Conservation (phyloP, 1,140 invertebrate genomes). For the Drosophila azteca region DNA sequence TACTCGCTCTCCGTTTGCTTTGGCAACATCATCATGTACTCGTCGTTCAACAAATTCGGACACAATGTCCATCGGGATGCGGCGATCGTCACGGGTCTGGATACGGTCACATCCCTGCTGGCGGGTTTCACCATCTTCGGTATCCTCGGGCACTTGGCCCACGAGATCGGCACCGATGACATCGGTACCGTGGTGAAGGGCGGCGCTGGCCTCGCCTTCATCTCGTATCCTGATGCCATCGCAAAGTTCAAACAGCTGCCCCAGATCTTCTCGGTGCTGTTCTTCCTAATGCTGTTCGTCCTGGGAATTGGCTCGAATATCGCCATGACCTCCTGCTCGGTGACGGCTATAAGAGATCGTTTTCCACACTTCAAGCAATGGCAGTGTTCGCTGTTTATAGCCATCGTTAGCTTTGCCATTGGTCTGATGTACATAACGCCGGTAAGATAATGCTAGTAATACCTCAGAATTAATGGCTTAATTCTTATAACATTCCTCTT, state of each 20-base stretch:
- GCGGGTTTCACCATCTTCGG: conserved; percentile 95
- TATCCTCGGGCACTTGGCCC: conserved; percentile 90
- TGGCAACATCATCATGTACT: conserved; percentile 92
- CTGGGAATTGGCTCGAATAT: conserved; percentile 91
- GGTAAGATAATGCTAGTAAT: conserved; percentile 84
- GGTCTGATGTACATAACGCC: conserved; percentile 91
- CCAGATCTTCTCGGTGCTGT: conserved; percentile 93
- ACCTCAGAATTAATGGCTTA: too few relatives aligned
- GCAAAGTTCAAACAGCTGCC: conserved; percentile 91
- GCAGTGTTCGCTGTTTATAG: conserved; percentile 85
- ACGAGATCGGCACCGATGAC: conserved; percentile 86
- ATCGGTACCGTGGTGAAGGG: conserved; percentile 86
- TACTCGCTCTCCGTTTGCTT: conserved; percentile 93
- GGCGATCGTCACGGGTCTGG: conserved; percentile 89
- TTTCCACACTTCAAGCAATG: conserved; percentile 87
- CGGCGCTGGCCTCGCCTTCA: conserved; percentile 91
- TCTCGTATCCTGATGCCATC: conserved; percentile 95
- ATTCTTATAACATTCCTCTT: background rate
- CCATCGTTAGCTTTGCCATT: conserved; percentile 86
- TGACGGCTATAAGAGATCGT: conserved; percentile 89
- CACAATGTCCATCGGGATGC: conserved; percentile 93
- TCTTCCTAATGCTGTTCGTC: conserved; percentile 95
- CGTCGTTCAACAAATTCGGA: conserved; percentile 92
- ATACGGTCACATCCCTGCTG: conserved; percentile 92
- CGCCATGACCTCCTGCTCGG: conserved; percentile 87